phyloP scores from a whole-genome alignment of 1,140 invertebrate species.

The Megalopta genalis region DNA sequence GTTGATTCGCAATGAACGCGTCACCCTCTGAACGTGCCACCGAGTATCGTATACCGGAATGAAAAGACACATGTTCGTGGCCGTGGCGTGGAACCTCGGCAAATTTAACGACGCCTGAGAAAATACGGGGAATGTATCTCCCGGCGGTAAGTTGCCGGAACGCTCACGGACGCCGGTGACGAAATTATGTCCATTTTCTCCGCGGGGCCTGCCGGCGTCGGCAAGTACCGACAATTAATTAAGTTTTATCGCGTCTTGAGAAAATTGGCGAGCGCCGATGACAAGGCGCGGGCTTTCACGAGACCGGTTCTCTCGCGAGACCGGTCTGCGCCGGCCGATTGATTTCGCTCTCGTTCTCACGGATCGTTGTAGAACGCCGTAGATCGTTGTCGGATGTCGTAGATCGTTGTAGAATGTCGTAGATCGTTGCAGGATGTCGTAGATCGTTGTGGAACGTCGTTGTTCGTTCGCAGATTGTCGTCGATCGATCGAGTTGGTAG shows the following conservation, averaged over 20 bases:
- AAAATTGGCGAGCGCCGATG: neutral
- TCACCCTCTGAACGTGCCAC: constrained; percentile 15
- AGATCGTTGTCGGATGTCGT: too few relatives aligned
- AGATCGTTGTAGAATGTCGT: too few relatives aligned
- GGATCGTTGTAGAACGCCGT: too few relatives aligned
- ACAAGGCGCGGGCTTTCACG: too few relatives aligned
- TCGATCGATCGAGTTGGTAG: too few relatives aligned
- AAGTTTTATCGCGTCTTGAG: constrained; percentile 16
- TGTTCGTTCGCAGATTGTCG: too few relatives aligned
- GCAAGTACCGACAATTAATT: constrained; percentile 19
- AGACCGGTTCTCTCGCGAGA: neutral
- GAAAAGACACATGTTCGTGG: neutral
- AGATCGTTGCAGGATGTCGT: too few relatives aligned
- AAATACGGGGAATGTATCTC: constrained; percentile 14
- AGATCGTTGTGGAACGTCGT: too few relatives aligned
- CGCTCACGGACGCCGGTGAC: too few relatives aligned
- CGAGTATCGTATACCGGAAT: constrained; percentile 19
- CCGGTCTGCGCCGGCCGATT: neutral
- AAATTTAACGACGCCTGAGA: constrained; percentile 14
- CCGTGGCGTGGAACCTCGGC: neutral
- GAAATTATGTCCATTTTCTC: constrained; percentile 26
- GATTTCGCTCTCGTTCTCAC: neutral
- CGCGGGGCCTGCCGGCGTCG: neutral
- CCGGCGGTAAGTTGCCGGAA: constrained; percentile 7
- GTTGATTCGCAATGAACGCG: constrained; percentile 41